phyloP scores from a whole-genome alignment of 2,888 invertebrate species.

The Dolichomitus sp. region DNA sequence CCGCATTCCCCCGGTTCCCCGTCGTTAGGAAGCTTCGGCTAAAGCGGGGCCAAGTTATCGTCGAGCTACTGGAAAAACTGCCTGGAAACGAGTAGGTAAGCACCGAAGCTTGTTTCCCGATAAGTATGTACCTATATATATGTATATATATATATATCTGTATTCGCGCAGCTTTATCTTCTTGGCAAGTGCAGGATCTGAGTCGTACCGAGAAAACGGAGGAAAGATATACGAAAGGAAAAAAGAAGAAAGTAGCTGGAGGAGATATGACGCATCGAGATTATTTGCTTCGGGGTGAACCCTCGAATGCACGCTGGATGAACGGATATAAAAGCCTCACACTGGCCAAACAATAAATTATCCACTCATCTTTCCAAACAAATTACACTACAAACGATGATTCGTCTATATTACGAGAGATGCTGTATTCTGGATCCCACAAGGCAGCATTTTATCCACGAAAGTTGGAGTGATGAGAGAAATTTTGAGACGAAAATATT shows the following conservation, averaged over 20 bases:
- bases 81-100: slow-evolving; percentile 38
- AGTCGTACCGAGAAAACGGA: slow-evolving; percentile 19
- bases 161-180: slow-evolving; percentile 24
- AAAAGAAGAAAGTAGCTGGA: slow-evolving; percentile 2
- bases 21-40: slow-evolving; percentile 54
- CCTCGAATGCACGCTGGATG: not conserved
- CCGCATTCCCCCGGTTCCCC: slow-evolving; percentile 74
- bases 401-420: not conserved
- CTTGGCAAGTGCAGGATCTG: slow-evolving; percentile 60
- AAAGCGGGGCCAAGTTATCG: slow-evolving; percentile 33
- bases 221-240: slow-evolving; percentile 28
- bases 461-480: too few relatives aligned
- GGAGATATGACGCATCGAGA: slow-evolving; percentile 33
- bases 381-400: not conserved
- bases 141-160: not conserved
- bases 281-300: slow-evolving; percentile 22
- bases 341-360: not conserved
- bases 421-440: too few relatives aligned
- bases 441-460: too few relatives aligned
- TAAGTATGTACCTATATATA: not conserved
- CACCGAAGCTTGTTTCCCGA: slow-evolving; percentile 11
- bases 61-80: slow-evolving; percentile 29
- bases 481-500: too few relatives aligned
- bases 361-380: not conserved
- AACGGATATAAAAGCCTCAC: not conserved